Evolutionary conservation across 2,888 invertebrate genomes (phyloP).

Genomic region (Sinohyriopsis cumingii): DNA sequence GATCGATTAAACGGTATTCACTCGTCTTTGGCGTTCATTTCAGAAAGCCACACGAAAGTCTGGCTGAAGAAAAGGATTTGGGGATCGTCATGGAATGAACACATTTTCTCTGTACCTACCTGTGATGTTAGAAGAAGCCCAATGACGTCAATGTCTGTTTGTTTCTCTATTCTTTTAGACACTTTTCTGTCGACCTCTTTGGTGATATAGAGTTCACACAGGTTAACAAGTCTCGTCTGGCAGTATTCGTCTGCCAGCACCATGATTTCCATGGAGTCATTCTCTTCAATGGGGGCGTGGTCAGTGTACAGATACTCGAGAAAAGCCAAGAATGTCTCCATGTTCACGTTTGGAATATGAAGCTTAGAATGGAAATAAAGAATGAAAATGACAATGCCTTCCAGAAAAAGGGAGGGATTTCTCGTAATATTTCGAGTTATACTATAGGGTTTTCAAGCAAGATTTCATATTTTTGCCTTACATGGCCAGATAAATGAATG

Average conservation of each 20-base stretch:
- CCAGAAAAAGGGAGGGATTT: not conserved
- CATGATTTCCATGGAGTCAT: slow-evolving; percentile 60
- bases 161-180: slow-evolving; percentile 55
- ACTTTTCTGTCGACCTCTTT: slow-evolving; percentile 62
- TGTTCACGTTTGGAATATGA: slow-evolving; percentile 42
- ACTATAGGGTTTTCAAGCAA: not conserved
- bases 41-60: no score
- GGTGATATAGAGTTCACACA: slow-evolving; percentile 67
- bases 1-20: no score
- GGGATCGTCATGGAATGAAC: no score
- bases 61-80: no score
- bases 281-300: slow-evolving; percentile 64
- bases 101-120: slow-evolving; percentile 38
- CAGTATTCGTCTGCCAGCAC: slow-evolving; percentile 63
- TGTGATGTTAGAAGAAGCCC: slow-evolving; percentile 59
- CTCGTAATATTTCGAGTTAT: not conserved
- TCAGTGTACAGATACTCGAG: slow-evolving; percentile 68
- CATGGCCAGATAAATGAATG: no score
- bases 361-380: slow-evolving; percentile 31
- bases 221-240: slow-evolving; percentile 56
- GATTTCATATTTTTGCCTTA: no score
- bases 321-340: slow-evolving; percentile 58
- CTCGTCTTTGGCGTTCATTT: no score
- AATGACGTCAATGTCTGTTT: slow-evolving; percentile 63
- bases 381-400: not conserved